Evolutionary conservation across 2,797 vertebrate species (phyloP).

Genomic region (Microctenopoma lineatum): DNA sequence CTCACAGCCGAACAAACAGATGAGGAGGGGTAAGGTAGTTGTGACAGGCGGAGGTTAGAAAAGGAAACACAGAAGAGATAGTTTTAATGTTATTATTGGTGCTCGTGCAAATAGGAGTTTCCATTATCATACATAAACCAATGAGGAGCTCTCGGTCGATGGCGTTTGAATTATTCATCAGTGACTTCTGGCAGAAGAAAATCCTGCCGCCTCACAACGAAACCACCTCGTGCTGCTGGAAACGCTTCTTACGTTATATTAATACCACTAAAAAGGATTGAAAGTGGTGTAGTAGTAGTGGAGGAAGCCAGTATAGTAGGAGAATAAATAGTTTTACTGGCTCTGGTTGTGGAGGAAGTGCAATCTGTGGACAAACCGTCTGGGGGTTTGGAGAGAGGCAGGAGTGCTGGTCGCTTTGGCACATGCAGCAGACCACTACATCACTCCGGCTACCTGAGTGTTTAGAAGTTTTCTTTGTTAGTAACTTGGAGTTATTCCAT

Average conservation of each 20-base stretch:
- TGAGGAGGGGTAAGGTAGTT: conserved; percentile 41
- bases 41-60: conserved; percentile 32
- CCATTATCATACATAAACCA: conserved; percentile 33
- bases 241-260: conserved; percentile 40
- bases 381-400: conserved; percentile 43
- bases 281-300: conserved; percentile 37
- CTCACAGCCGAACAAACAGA: conserved; percentile 48
- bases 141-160: conserved; percentile 5
- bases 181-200: conserved; percentile 19
- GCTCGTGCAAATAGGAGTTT: conserved; percentile 24
- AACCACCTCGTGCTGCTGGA: conserved; percentile 32
- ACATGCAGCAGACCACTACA: background rate
- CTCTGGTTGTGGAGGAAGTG: conserved; percentile 46
- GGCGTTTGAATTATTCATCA: conserved; percentile 59
- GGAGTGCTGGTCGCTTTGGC: conserved; percentile 51
- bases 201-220: background rate
- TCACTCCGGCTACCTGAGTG: conserved; percentile 14
- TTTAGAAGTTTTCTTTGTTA: conserved; percentile 1
- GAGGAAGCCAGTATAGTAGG: conserved; percentile 42
- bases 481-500: conserved; percentile 22
- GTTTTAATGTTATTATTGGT: conserved; percentile 38
- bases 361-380: conserved; percentile 64
- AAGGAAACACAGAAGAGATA: conserved; percentile 23
- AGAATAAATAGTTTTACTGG: conserved; percentile 55
- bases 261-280: conserved; percentile 28